Evolutionary conservation across 2,797 vertebrate genomes (phyloP).

Genomic region (Liasis olivaceus): DNA sequence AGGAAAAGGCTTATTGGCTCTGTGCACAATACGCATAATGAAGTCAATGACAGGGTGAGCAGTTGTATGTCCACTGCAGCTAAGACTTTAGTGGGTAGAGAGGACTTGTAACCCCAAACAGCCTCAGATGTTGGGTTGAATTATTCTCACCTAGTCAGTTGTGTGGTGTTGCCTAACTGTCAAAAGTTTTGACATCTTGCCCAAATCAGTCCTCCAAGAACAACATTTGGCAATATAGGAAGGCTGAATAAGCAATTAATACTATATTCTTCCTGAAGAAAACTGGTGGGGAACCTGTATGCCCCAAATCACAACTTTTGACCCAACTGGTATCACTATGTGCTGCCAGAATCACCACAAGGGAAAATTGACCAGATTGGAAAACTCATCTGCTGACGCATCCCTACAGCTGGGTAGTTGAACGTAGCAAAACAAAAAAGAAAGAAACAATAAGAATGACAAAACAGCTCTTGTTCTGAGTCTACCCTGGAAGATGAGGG

Average conservation of each 20-base stretch:
- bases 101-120: neutral
- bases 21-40: neutral
- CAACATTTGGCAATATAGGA: neutral
- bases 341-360: neutral
- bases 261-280: too few relatives aligned
- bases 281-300: neutral
- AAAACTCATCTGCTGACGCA: too few relatives aligned
- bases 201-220: neutral
- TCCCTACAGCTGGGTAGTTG: too few relatives aligned
- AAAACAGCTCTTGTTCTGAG: neutral
- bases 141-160: neutral
- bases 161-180: neutral
- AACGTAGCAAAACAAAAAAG: too few relatives aligned
- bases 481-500: neutral
- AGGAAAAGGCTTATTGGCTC: neutral
- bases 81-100: neutral
- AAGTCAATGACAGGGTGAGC: neutral
- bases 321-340: neutral
- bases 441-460: too few relatives aligned
- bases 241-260: too few relatives aligned
- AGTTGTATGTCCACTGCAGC: neutral
- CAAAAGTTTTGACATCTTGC: neutral
- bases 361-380: neutral
- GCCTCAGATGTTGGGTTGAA: neutral
- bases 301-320: neutral